A percentile compares a stretch with the other conserved stretches of the same genome.
These are phyloP conservation scores for Gallinago media DNA, from an alignment of 2,113 vertebrate species.

Conservation along the genomic window DNA sequence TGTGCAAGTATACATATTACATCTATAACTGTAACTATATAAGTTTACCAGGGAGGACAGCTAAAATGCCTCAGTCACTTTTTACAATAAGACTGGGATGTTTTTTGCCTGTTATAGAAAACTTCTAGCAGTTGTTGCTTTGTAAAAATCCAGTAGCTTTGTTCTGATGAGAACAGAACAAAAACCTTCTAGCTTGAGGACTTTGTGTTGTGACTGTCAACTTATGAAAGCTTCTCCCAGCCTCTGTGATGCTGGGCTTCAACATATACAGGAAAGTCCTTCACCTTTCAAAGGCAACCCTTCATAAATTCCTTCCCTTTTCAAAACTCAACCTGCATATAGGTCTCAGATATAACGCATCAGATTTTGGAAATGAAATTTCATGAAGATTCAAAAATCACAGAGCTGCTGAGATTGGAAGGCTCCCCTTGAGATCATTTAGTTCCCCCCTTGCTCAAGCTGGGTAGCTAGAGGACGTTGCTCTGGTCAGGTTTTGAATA, in stretches of 20 bases:
- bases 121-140: neutral
- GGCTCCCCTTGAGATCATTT: neutral
- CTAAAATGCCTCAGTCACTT: neutral
- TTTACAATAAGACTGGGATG: neutral
- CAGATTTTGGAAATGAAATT: neutral
- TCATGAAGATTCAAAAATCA: neutral
- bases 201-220: neutral
- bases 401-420: neutral
- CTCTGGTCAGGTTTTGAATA: neutral
- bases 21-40: neutral
- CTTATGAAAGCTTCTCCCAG: neutral
- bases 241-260: neutral
- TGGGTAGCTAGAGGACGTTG: neutral
- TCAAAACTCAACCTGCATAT: neutral
- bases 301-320: neutral
- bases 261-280: neutral
- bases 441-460: neutral
- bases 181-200: neutral
- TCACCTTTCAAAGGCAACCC: neutral
- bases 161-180: neutral
- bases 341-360: neutral
- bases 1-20: neutral
- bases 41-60: neutral
- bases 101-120: neutral
- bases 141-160: neutral